phyloP scores from a whole-genome alignment of 2,888 invertebrate species.

The Caenorhabditis plicata region DNA sequence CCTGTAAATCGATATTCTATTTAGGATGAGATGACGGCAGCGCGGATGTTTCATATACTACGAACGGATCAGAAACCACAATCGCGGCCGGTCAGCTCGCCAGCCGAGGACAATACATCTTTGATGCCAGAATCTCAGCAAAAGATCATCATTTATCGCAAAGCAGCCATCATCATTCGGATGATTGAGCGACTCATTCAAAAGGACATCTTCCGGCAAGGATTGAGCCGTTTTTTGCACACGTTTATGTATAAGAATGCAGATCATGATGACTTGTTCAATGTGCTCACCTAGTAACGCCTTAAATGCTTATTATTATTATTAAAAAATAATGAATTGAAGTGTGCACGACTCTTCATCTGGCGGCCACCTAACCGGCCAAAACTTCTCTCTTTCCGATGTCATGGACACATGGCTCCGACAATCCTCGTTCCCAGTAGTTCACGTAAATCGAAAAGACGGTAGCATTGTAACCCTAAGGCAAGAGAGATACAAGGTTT shows the following conservation, averaged over 20 bases:
- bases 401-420: slow-evolving; percentile 53
- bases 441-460: slow-evolving; percentile 36
- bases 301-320: background rate
- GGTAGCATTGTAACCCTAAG: slow-evolving; percentile 19
- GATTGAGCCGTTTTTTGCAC: slow-evolving; percentile 40
- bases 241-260: slow-evolving; percentile 48
- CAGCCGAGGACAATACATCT: slow-evolving; percentile 1
- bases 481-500: slow-evolving; percentile 24
- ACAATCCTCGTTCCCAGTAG: slow-evolving; percentile 47
- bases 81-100: slow-evolving; percentile 10
- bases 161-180: slow-evolving; percentile 41
- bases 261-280: slow-evolving; percentile 49
- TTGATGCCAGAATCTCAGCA: slow-evolving; percentile 1
- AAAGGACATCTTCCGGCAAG: slow-evolving; percentile 42
- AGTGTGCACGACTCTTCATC: slow-evolving; percentile 44
- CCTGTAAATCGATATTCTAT: background rate
- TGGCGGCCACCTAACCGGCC: slow-evolving; percentile 41
- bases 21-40: slow-evolving; percentile 23
- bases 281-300: slow-evolving; percentile 45
- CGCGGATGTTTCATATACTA: slow-evolving; percentile 17
- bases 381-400: slow-evolving; percentile 42
- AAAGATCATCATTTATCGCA: slow-evolving; percentile 20
- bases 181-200: slow-evolving; percentile 50
- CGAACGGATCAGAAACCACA: slow-evolving; percentile 11
- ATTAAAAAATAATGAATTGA: slow-evolving; percentile 5